Base-by-base conservation (phyloP, 2,113 vertebrate genomes). In the Origma solitaria region DNA sequence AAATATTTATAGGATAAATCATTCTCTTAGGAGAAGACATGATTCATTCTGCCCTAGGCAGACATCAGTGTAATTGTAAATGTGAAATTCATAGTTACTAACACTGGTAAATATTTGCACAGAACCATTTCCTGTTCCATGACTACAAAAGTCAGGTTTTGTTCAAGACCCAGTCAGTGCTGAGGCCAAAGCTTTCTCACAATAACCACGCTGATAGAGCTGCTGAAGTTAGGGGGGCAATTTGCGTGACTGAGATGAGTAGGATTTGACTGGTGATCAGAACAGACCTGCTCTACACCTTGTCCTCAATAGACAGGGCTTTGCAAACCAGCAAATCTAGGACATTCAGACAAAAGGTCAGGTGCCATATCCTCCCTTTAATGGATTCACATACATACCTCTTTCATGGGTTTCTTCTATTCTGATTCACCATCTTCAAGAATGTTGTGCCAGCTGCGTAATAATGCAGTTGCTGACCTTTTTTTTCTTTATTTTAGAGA, bases 31-130 rank as follows among this genome's bases (percentile, higher is more conserved):
- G 95, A 82, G 95, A 97, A 96, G 18, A 49, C 72, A 70, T 87
- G 92, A 86, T 96, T 97, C 94, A 93, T 96, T 96, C 94, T 87
- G 91, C 20, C 91, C 79, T 64, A 86, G 60, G 37, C 51, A 94
- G 56, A 80, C 87, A 83, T 54, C 37, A 82, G 38, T 81, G 91
- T 85, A 95, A 96, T 94, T 96, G 96, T 96, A 96, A 96, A 94
- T 92, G 85, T 95, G 89, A 97, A 95, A 95, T 91, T 96, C 94
- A 89, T 81, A 77, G 93, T 96, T 97, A 92, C 96, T 96, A 96
- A 44, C 79, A 82, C 86, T 83, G 57, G 94, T 97, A 98, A 98
- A 98, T 97, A 97, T 98, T 98, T 98, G 91, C 85, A 92, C 89
- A 95, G 91, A 94, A 83, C 77, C 50, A 64, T 96, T 97, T 98